Conservation (phyloP, 2,888 invertebrate species). For the Tethea ocularis region DNA sequence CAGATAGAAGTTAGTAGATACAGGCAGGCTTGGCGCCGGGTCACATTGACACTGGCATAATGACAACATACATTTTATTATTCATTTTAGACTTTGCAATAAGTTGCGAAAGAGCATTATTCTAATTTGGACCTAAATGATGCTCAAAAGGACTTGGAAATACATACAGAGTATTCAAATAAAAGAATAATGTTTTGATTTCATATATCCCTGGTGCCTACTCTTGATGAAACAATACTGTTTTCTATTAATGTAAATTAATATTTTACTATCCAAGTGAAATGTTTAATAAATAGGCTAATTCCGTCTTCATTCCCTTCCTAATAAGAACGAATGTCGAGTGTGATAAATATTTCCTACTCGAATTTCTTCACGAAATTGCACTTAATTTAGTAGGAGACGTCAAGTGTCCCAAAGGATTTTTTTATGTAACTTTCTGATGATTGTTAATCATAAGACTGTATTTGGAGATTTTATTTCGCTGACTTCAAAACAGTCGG, state of each 20-base stretch:
- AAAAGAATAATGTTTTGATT: background rate
- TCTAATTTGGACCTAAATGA: too few relatives aligned
- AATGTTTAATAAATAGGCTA: background rate
- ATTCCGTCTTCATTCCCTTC: background rate
- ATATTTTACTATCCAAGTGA: too few relatives aligned
- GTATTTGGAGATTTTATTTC: too few relatives aligned
- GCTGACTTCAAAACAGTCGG: too few relatives aligned
- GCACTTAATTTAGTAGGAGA: too few relatives aligned
- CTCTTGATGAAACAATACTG: background rate
- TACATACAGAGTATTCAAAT: background rate
- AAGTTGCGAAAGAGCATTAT: background rate
- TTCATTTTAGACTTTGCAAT: background rate
- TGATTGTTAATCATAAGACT: too few relatives aligned
- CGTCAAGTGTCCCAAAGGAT: too few relatives aligned
- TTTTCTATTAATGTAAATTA: too few relatives aligned
- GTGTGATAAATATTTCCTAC: background rate
- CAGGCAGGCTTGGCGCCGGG: background rate
- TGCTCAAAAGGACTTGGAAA: too few relatives aligned
- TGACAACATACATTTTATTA: background rate
- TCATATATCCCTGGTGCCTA: background rate
- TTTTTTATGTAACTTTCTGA: too few relatives aligned
- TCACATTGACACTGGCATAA: background rate
- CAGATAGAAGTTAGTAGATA: background rate
- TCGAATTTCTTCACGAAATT: background rate
- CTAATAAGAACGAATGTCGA: background rate